Base-by-base conservation (phyloP, 2,888 invertebrate genomes). In the Dyspetes luteomarginatus region DNA sequence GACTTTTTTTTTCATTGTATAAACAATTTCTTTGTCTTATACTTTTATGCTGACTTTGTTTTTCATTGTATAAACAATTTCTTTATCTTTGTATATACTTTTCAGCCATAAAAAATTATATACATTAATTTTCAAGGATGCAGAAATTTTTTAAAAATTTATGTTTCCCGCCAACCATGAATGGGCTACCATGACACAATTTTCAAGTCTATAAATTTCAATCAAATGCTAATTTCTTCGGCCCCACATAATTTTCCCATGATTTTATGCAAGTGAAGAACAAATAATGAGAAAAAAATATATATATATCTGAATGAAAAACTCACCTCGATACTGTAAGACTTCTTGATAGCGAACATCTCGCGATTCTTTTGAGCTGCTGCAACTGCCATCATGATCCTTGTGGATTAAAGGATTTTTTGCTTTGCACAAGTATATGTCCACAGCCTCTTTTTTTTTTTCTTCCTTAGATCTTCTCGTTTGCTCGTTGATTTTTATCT, bases 291-390 rank as follows among this genome's bases (percentile, higher is more conserved):
- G 7, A 24, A 43, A 15, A 26, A 28, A 19, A 62, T n/a, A 58
- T n/a, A 52, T 50, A 43, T 62, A 45, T n/a, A 19, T 41, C 12
- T 4, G 12, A 1, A n/a, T 2, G 3, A 56, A 67, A 76, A 45
- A 89, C 96, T 96, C 94, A 98, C 98, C 97, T 98, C 98, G 93
- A 98, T 97, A 94, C 97, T 98, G 95, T 98, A 98, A 86, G 97
- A 97, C 93, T 98, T 98, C 94, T 98, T 98, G 94, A 98, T 98
- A 93, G 98, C 97, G 95, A 98, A 98, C 96, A 97, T 96, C 93
- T 98, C 97, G 93, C 98, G 96, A 94, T 97, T 98, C 94, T 97
- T 97, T 94, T 97, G 97, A 85, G 97, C 97, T 92, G 97, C 97
- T 92, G 97, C 97, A 91, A 97, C 97, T 93, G 97, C 97, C 95